Conservation (phyloP, 2,797 vertebrate genomes). For the Ctenopoma multispine region DNA sequence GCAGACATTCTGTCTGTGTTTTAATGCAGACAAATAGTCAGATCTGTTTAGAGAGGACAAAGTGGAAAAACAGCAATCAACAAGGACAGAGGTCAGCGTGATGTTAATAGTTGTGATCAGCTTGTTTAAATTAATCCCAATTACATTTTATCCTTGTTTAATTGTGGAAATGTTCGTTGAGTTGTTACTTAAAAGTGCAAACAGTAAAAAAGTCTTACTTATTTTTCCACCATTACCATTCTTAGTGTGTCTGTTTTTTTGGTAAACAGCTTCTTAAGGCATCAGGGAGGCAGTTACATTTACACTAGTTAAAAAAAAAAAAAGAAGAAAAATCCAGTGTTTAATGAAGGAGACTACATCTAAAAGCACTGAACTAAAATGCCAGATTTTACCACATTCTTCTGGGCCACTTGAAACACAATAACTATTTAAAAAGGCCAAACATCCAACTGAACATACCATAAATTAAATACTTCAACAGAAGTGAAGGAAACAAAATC, state of each 20-base stretch:
- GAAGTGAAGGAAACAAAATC: constrained; percentile 18
- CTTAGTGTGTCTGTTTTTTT: not conserved
- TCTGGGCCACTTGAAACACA: not conserved
- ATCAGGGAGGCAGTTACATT: constrained; percentile 9
- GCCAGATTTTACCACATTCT: constrained; percentile 2
- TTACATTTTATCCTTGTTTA: not conserved
- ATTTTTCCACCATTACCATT: constrained; percentile 1
- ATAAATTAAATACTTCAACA: not conserved
- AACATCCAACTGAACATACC: not conserved
- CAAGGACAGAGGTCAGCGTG: constrained; percentile 5
- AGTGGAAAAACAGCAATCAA: not conserved
- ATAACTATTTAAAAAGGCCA: not conserved
- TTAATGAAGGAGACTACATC: not conserved
- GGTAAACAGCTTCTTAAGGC: constrained; percentile 17
- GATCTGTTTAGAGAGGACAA: not conserved
- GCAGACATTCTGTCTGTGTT: not conserved
- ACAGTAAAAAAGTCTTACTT: constrained; percentile 14
- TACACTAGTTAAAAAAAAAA: not conserved
- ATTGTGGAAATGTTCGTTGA: not conserved
- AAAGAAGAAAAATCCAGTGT: not conserved
- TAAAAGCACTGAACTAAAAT: constrained; percentile 29
- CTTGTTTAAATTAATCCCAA: not conserved
- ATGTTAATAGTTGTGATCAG: not conserved
- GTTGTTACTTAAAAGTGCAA: constrained; percentile 27
- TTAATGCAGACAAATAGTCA: not conserved